phyloP scores from a whole-genome alignment of 2,113 vertebrate species.

The Rhinoderma darwinii region DNA sequence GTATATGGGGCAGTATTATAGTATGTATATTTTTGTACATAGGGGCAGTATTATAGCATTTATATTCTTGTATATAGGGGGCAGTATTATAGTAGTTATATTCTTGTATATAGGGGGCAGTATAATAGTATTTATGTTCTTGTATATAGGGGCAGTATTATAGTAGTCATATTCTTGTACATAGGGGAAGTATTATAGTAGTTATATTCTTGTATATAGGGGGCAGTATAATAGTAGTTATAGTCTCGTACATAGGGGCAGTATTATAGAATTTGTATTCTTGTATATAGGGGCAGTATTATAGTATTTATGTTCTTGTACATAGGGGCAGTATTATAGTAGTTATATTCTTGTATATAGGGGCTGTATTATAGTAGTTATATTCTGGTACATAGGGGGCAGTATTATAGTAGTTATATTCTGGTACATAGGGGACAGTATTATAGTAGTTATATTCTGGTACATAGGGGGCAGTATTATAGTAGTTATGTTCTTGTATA shows the following conservation, averaged over 20 bases:
- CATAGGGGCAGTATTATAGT: not conserved
- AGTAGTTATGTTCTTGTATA: not conserved
- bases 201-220: not conserved
- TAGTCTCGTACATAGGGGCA: not conserved
- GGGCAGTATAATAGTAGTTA: not conserved
- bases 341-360: conserved; percentile 5
- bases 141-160: not conserved
- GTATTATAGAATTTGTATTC: conserved; percentile 1
- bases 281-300: too few species aligned
- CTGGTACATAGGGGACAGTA: conserved; percentile 3
- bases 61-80: conserved; percentile 6
- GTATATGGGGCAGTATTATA: not conserved
- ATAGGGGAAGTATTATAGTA: not conserved
- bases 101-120: conserved; percentile 1
- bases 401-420: conserved; percentile 26
- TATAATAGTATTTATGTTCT: conserved; percentile 8
- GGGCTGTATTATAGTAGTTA: not conserved
- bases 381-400: not conserved
- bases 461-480: not conserved
- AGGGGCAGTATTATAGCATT: conserved; percentile 2
- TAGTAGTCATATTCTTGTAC: not conserved
- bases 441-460: conserved; percentile 19
- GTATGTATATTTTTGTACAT: not conserved
- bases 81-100: conserved; percentile 10
- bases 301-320: too few species aligned